phyloP scores from a whole-genome alignment of 1,140 invertebrate genomes.

The Drosophila repleta region DNA sequence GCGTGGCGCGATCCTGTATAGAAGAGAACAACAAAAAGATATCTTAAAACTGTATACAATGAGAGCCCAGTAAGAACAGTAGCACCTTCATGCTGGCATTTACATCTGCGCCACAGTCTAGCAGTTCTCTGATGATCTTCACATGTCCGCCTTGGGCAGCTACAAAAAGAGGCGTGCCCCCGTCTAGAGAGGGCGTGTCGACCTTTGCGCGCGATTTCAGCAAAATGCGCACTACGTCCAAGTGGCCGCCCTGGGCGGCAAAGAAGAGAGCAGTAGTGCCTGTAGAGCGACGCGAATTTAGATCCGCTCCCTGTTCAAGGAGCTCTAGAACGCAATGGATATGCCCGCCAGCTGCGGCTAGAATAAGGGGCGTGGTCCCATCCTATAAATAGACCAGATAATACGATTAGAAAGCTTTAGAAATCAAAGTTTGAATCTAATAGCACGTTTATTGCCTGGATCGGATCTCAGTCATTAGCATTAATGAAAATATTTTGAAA shows the following conservation, averaged over 20 bases:
- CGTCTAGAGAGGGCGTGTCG: slow-evolving; percentile 94
- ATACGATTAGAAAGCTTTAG: too few species aligned
- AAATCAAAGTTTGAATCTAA: too few species aligned
- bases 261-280: slow-evolving; percentile 96
- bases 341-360: slow-evolving; percentile 95
- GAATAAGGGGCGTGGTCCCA: slow-evolving; percentile 95
- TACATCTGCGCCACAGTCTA: slow-evolving; percentile 91
- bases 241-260: slow-evolving; percentile 94
- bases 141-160: slow-evolving; percentile 96
- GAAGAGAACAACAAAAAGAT: too few species aligned
- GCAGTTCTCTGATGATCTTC: slow-evolving; percentile 92
- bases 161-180: slow-evolving; percentile 95
- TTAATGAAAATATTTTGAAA: too few species aligned
- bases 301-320: slow-evolving; percentile 94
- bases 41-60: not conserved
- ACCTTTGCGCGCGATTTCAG: slow-evolving; percentile 91
- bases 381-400: slow-evolving; percentile 87
- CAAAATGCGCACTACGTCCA: slow-evolving; percentile 91
- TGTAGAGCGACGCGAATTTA: slow-evolving; percentile 91
- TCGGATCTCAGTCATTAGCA: too few species aligned
- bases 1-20: slow-evolving; percentile 92
- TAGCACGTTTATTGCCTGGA: too few species aligned
- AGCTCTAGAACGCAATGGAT: slow-evolving; percentile 93
- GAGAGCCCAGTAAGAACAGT: not conserved
- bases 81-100: slow-evolving; percentile 94